Base-by-base conservation (phyloP, 2,113 vertebrate genomes). In the Anthoscopus minutus region DNA sequence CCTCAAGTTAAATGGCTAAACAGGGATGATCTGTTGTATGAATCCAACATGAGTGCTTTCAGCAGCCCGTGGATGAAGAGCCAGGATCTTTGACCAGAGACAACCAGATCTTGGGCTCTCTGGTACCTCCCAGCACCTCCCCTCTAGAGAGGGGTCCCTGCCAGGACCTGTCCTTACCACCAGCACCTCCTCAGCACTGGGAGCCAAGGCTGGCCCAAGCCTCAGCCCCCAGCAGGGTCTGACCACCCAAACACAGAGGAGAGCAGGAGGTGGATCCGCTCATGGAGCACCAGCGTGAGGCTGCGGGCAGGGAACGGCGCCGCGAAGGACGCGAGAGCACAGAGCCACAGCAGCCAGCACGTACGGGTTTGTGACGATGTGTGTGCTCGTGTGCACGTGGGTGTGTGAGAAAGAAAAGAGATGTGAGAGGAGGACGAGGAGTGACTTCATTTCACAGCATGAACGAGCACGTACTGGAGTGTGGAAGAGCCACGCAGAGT, bases 101-200 rank as follows among this genome's bases (percentile, higher is more conserved):
- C 25, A 66, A 38, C 4, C 33, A 73, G 22, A 40, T 12, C 40
- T 15, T 6, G 45, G 67, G 20, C 33, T 18, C 58, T 21, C 25
- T 37, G 47, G 37, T 18, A 37, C 25, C 33, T 65, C 25, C 13
- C 81, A 84, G 47, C 44, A 51, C 28, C 35, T 77, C 23, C 18
- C 48, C 47, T 57, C 37, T n/a, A 17, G 28, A 57, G 2, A 6
- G 17, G 15, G 7, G 47, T 19, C 31, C 83, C 57, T 1, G 5
- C 24, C 61, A 80, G 48, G 20, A 65, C 31, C 48, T 48, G 18
- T 77, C 71, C 62, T 60, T 9, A 9, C 22, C 73, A 74, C 31
- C 40, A 72, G 44, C 7, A 1, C 8, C 56, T 70, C 37, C 56
- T 58, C 7, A 1, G 11, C 0, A 0, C 10, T 25, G 53, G 44